Base-by-base conservation (phyloP, 2,797 vertebrate genomes). In the Geotrypetes seraphini region DNA sequence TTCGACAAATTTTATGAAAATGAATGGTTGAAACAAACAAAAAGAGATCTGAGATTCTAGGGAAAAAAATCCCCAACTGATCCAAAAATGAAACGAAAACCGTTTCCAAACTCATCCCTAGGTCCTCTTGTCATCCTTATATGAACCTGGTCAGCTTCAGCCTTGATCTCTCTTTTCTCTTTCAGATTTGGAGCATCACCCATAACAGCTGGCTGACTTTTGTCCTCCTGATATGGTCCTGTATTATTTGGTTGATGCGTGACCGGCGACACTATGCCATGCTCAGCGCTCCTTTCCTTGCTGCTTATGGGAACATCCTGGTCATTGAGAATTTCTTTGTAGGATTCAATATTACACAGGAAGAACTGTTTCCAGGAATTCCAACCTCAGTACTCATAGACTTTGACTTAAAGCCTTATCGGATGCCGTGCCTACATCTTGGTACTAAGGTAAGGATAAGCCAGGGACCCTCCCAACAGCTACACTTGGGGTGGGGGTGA, bases 211-310 rank as follows among this genome's bases (percentile, higher is more conserved):
- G 81, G 76, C 56, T 79, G 47, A 81, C 83, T 4, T 84, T 82
- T 16, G 57, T 70, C 33, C 50, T 88, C 44, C 59, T 83, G 41
- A 63, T 86, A 36, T 88, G 86, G 85, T 86, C 83, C 6, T 88
- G 88, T 28, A 49, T 76, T 8, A 74, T 73, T 21, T 74, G 83
- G 79, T 71, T 78, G 77, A 65, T 85, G 69, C 27, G 50, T n/a
- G 74, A 88, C 54, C 71, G 81, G 2, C 50, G 78, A 8, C 63
- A 24, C 2, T 80, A 65, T 6, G 81, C 86, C 53, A 85, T 89
- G 82, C 62, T 78, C 39, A 88, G 88, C 5, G 82, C 87, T 8
- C 88, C 83, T 1, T 86, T 88, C 57, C 78, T 93, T 53, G 87
- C 86, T 3, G 32, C 66, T 25, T 76, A 78, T 3, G 64, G 79